Evolutionary conservation across 2,888 invertebrate genomes (phyloP).

Genomic region (Dioctria rufipes): DNA sequence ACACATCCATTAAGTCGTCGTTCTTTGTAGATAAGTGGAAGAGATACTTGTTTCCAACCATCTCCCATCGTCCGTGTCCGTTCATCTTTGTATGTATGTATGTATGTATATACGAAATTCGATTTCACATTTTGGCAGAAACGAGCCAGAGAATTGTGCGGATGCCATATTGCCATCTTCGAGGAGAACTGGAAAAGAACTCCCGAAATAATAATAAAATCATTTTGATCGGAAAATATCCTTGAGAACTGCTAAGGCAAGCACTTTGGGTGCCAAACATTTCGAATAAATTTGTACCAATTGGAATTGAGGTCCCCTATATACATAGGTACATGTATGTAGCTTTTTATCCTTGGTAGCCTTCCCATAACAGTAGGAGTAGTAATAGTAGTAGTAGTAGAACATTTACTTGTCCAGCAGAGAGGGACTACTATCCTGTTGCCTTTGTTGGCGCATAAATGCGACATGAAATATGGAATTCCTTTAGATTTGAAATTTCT

Average conservation of each 20-base stretch:
- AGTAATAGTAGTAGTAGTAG: background rate
- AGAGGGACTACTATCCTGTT: too few species aligned
- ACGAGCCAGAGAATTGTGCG: conserved; percentile 8
- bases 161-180: background rate
- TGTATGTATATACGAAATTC: background rate
- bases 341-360: too few species aligned
- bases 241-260: conserved; percentile 47
- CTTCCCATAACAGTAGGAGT: background rate
- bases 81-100: background rate
- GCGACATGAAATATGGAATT: too few species aligned
- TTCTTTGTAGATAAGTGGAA: background rate
- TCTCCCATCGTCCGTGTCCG: background rate
- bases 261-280: conserved; percentile 49
- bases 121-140: background rate
- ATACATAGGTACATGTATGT: too few species aligned
- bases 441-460: too few species aligned
- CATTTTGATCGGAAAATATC: conserved; percentile 47
- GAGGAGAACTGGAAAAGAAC: background rate
- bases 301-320: background rate
- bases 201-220: conserved; percentile 51
- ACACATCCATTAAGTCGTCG: conserved; percentile 27
- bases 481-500: too few species aligned
- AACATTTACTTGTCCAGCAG: too few species aligned
- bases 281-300: conserved; percentile 46
- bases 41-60: background rate